Conservation (phyloP, 2,113 vertebrate genomes). For the Laterallus jamaicensis region DNA sequence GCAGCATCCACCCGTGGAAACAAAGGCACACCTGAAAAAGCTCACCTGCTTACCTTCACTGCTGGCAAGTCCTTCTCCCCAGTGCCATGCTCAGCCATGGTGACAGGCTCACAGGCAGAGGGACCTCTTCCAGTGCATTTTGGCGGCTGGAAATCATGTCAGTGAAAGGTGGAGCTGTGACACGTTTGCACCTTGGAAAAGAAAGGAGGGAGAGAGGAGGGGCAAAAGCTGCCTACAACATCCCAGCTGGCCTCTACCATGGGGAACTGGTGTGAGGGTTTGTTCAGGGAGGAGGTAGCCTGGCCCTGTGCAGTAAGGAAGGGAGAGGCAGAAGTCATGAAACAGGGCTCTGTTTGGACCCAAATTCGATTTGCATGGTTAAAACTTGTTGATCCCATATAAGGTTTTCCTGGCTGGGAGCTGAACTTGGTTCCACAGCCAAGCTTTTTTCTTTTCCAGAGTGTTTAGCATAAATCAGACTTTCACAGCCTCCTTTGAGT, state of each 20-base stretch:
- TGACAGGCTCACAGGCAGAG: background rate
- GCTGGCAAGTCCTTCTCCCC: background rate
- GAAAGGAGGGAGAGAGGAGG: too few species aligned
- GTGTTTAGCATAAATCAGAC: constrained; percentile 56
- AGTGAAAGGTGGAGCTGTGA: background rate
- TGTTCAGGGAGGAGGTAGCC: background rate
- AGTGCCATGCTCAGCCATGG: background rate
- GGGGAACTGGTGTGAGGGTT: background rate
- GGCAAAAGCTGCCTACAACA: background rate
- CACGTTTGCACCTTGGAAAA: background rate
- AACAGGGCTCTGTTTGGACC: constrained; percentile 40
- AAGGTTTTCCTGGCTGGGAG: constrained; percentile 48
- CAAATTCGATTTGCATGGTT: constrained; percentile 27
- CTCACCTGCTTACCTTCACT: background rate
- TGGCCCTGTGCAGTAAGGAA: background rate
- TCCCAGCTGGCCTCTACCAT: background rate
- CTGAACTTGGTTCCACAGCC: constrained; percentile 43
- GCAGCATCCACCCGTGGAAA: background rate
- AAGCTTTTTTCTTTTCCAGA: constrained; percentile 36
- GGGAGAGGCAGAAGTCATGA: constrained; percentile 3
- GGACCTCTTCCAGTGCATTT: background rate
- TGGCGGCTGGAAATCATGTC: background rate
- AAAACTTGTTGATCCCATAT: constrained; percentile 46
- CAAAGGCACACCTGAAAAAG: background rate
- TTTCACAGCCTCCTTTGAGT: constrained; percentile 43